Base-by-base conservation (phyloP, 2,113 vertebrate genomes). In the Zapus hudsonius region DNA sequence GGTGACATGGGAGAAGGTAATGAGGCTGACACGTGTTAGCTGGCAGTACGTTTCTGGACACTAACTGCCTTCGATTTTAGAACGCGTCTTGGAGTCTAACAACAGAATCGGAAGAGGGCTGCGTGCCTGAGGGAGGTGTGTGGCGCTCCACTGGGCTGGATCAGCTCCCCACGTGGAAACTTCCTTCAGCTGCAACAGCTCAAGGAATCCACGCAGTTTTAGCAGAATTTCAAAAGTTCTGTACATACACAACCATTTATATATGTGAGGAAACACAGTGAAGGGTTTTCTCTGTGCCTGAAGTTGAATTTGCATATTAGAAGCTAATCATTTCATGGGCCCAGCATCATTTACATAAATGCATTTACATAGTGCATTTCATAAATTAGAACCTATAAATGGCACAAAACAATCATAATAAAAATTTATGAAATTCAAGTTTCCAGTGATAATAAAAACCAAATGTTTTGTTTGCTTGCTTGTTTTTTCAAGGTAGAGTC, bases 351-450 rank as follows among this genome's bases (percentile, higher is more conserved):
- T n/a, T n/a, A n/a, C n/a, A n/a, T n/a, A n/a, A n/a, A n/a, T n/a
- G n/a, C n/a, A 94, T 94, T 61, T 89, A 90, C 70, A 94, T 19
- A 86, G 19, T 36, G 82, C 3, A 19, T 90, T 92, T 81, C 47
- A 84, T 61, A 91, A 79, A 82, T 92, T 44, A 95, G 81, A 91
- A 86, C 86, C 55, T 64, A 22, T 47, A 82, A 82, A 59, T 75
- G 64, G 89, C 57, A 91, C 61, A 84, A 91, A 90, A 78, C 92
- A 74, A 80, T 52, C 7, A 52, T 73, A 55, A 76, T 25, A 78
- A 83, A 57, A 23, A 66, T 91, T 76, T 80, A 89, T 81, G 73
- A 94, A 95, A 92, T 76, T 92, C 64, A 91, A 91, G 74, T 90
- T 92, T 84, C 38, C 80, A 95, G 78, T 91, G 69, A 95, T 94